Base-by-base conservation (phyloP, 2,797 vertebrate species). In the Percopsis omiscomaycus region DNA sequence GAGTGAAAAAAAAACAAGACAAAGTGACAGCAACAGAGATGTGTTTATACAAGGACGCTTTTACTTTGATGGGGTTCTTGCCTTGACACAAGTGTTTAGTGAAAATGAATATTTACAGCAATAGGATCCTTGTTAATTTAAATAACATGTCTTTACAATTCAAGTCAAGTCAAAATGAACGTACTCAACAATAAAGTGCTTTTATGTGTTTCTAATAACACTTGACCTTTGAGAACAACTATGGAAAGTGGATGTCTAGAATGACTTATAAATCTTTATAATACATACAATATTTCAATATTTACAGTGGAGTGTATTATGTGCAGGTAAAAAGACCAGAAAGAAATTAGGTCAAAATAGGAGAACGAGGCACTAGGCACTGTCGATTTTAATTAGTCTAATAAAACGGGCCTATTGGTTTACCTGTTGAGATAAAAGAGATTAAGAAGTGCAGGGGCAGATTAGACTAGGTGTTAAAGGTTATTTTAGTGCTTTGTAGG, bases 131-230 rank as follows among this genome's bases (percentile, higher is more conserved):
- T 59, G 64, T 82, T 80, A 12, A 79, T 69, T 80, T 86, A 88
- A 86, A 89, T 87, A 90, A 80, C 60, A 83, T 50, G 52, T 69
- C 50, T 73, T 80, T 61, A 45, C 73, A 77, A 76, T 87, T 89
- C 82, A 90, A 86, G 84, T 88, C 74, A 77, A 27, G 84, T 88
- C 74, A 77, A 27, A 66, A 50, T 71, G 52, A 84, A 68, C 46
- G 50, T 73, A 82, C 70, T 64, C 57, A 68, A 71, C 30, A 54
- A 77, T 86, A 92, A 93, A 90, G 91, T 93, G 90, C 90, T 83
- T 87, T 83, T 45, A 80, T 79, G 72, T 73, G 64, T 78, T 89
- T 54, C 78, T 80, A 69, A 72, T 29, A 72, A 74, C 63, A 61
- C 77, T 64, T 75, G 73, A 81, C 64, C 69, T 81, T 54, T 61